Base-by-base conservation (phyloP, 1,140 invertebrate species). In the Metaphire vulgaris region DNA sequence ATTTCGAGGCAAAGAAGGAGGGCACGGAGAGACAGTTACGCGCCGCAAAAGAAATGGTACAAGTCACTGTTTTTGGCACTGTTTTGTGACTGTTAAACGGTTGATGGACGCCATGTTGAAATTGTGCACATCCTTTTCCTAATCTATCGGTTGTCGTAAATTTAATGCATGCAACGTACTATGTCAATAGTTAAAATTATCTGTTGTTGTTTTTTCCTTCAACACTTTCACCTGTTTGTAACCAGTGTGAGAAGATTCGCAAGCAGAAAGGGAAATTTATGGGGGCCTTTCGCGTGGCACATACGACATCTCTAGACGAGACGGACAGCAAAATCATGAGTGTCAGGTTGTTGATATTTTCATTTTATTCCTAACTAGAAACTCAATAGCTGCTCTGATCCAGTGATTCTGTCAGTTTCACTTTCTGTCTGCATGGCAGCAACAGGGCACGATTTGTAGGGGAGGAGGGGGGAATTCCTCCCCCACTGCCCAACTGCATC, bases 251-350 rank as follows among this genome's bases (percentile, higher is more conserved):
- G 84, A 96, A 96, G 87, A 88, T 98, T 74, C 90, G 92, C 65
- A 95, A 93, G 83, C 96, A 97, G 84, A 89, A 94, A 72, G 92
- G 92, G 1, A 95, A 93, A 85, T 88, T 97, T 70, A 92, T 97
- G n/a, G 95, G 94, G 68, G 93, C 94, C 16, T 95, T 97, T 84
- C 92, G 96, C 26, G 95, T 95, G 0, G 97, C 95, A 0, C 95
- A 97, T 85, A 94, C 94, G 33, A 94, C 93, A 81, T 92, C 93
- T 1, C 94, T 98, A 77, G 94, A 97, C 85, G 94, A 97, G 82
- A 93, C 97, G 0, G 95, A 97, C 83, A 89, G 92, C 72, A 93
- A 92, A 66, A 97, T 97, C 80, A 91, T 96, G 0, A 92, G 95
- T 86, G 94, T 95, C 0, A 91, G 88, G 88, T 89, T 83, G 80